Base-by-base conservation (phyloP, 2,797 vertebrate genomes). In the Lateolabrax maculatus region DNA sequence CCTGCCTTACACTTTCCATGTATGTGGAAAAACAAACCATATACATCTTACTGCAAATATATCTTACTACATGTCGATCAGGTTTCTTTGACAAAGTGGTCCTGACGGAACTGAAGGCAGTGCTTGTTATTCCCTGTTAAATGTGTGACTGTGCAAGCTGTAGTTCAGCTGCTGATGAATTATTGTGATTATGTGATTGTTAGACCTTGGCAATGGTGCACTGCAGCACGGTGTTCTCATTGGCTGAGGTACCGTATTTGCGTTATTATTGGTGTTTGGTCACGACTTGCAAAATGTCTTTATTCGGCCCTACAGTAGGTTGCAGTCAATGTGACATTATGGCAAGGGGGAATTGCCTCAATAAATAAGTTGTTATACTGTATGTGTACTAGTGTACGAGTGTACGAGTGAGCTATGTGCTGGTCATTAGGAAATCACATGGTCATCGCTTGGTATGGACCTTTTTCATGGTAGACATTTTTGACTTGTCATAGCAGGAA, bases 101-200 rank as follows among this genome's bases (percentile, higher is more conserved):
- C n/a, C n/a, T n/a, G n/a, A n/a, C n/a, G n/a, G n/a, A n/a, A 34
- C 31, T 34, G 31, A 34, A 62, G 5, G 18, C 52, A 49, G 4
- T 27, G 27, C 53, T 65, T 48, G 6, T 60, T 53, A 13, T 71
- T 52, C 57, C 63, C 51, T 46, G 62, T 58, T 73, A 23, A 69
- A 48, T 56, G 41, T 39, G 29, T 46, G 36, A 41, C 48, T 53
- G 5, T 66, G 46, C 34, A 55, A 41, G 11, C 61, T 66, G 29
- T 9, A 66, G 21, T 71, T 80, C 31, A 68, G 57, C 10, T 46
- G 19, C 69, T 63, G 23, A 46, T 77, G 63, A 61, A 27, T 39
- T 58, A 31, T 49, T 69, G 64, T 69, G 71, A 64, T 57, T 29
- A 29, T 43, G n/a, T n/a, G n/a, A n/a, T n/a, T n/a, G n/a, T n/a